phyloP scores from a whole-genome alignment of 2,113 vertebrate genomes.

The Oreochromis spilurus region DNA sequence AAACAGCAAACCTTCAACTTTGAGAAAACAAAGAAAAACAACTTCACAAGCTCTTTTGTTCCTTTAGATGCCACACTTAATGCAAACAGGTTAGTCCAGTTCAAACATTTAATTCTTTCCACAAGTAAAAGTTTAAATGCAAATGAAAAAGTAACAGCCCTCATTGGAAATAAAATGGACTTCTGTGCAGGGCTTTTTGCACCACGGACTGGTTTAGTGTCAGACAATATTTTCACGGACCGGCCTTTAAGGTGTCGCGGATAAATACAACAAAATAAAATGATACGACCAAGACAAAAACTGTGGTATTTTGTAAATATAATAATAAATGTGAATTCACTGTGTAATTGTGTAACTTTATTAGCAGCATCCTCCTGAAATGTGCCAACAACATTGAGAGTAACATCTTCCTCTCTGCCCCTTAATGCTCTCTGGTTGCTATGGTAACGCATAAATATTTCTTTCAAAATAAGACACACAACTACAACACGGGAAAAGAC shows the following conservation, averaged over 20 bases:
- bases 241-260: background rate
- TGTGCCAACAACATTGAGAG: background rate
- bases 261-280: background rate
- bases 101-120: background rate
- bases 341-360: background rate
- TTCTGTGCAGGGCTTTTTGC: background rate
- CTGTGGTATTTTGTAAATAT: background rate
- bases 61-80: background rate
- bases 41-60: background rate
- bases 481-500: background rate
- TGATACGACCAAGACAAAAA: background rate
- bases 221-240: background rate
- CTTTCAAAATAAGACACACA: background rate
- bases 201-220: background rate
- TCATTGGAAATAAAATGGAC: background rate
- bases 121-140: background rate
- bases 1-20: background rate
- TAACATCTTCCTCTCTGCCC: background rate
- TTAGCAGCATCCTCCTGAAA: background rate
- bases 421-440: background rate
- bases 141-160: background rate
- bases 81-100: background rate
- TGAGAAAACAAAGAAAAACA: background rate
- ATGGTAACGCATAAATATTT: background rate
- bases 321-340: accelerated